phyloP scores from a whole-genome alignment of 2,797 vertebrate genomes.

The Peromyscus nudipes region DNA sequence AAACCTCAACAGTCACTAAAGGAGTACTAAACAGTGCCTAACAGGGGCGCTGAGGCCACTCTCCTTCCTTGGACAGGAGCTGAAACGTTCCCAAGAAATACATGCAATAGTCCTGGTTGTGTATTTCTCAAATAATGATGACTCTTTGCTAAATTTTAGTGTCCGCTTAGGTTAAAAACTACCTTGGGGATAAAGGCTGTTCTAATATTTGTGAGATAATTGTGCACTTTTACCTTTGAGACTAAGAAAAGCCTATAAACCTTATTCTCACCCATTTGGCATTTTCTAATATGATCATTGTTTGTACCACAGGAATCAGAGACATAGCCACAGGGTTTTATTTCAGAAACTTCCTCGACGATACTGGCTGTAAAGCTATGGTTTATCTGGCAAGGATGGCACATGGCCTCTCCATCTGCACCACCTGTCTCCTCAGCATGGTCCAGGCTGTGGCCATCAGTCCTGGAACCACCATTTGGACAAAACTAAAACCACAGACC shows the following conservation, averaged over 20 bases:
- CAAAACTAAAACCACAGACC: not conserved
- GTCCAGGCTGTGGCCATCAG: constrained; percentile 9
- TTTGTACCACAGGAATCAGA: not conserved
- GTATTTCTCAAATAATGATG: not conserved
- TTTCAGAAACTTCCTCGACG: not conserved
- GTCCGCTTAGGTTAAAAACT: not conserved
- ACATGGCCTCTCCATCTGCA: not conserved
- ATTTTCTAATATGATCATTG: constrained; percentile 7
- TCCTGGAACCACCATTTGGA: not conserved
- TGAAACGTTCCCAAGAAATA: not conserved
- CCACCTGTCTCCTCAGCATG: not conserved
- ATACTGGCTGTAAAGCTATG: not conserved
- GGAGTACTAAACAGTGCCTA: not conserved
- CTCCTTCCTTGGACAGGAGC: not conserved
- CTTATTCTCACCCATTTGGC: constrained; percentile 28
- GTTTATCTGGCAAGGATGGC: not conserved
- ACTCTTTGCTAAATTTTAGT: not conserved
- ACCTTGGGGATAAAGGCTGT: not conserved
- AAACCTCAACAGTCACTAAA: not conserved
- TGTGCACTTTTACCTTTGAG: not conserved
- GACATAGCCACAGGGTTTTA: not conserved
- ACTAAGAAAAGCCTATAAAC: not conserved
- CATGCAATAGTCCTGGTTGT: not conserved
- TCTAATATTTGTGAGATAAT: not conserved
- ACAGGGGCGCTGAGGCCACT: not conserved